These are phyloP conservation scores for Drosophila repleta DNA, from an alignment of 1,140 invertebrate genomes.

Conservation along the genomic window DNA sequence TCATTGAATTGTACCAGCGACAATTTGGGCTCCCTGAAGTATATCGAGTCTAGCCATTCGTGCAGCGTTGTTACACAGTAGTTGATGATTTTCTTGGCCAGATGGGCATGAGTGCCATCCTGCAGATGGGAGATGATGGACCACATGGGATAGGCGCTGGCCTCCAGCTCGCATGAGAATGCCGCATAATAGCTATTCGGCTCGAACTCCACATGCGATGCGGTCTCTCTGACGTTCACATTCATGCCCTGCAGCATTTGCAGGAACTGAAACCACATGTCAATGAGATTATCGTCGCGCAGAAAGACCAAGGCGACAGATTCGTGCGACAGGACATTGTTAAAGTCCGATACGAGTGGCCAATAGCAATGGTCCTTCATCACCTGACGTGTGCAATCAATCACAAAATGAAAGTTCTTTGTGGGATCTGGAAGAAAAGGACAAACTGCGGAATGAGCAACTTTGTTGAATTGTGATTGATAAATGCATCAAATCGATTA, in stretches of 20 bases:
- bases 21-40: conserved; percentile 88
- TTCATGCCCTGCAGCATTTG: conserved; percentile 99
- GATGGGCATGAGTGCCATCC: conserved; percentile 88
- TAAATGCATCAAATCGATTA: conserved; percentile 77
- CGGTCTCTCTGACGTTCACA: conserved; percentile 95
- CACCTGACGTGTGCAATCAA: conserved; percentile 94
- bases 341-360: conserved; percentile 98
- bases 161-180: conserved; percentile 98
- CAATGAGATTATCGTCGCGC: conserved; percentile 92
- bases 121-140: conserved; percentile 94
- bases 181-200: conserved; percentile 98
- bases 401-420: conserved; percentile 94
- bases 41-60: conserved; percentile 94
- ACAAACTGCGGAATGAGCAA: background rate
- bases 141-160: conserved; percentile 98
- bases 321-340: conserved; percentile 97
- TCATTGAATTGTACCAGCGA: conserved; percentile 81
- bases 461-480: background rate
- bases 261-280: conserved; percentile 97
- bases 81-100: conserved; percentile 90
- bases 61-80: conserved; percentile 91
- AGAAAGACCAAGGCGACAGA: conserved; percentile 96
- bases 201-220: conserved; percentile 97
- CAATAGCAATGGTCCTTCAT: conserved; percentile 99
- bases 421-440: conserved; percentile 86